Evolutionary conservation across 2,797 vertebrate genomes (phyloP).

Genomic region (Spinibarbus caldwelli): DNA sequence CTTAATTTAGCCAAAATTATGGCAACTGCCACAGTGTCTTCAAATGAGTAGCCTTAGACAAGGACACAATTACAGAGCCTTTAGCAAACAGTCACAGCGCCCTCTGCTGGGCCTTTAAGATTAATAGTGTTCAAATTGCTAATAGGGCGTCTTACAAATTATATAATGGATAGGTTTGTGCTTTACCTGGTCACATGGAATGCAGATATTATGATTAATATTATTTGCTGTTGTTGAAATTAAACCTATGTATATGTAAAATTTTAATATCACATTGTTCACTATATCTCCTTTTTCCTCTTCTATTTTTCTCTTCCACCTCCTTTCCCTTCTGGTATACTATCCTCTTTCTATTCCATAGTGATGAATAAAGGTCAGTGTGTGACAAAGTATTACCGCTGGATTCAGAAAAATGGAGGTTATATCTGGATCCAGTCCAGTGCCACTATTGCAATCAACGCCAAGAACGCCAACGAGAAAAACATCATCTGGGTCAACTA

Average conservation of each 20-base stretch:
- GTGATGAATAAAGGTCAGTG: conserved; percentile 99
- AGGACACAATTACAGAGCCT: conserved; percentile 69
- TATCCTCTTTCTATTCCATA: conserved; percentile 60
- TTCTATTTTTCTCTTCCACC: background rate
- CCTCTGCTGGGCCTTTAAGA: conserved; percentile 78
- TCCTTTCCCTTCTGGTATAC: background rate
- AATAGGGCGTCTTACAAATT: background rate
- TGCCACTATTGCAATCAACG: conserved; percentile 96
- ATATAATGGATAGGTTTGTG: conserved; percentile 3
- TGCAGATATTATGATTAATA: background rate
- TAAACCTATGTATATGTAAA: background rate
- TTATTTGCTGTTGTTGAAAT: conserved; percentile 2
- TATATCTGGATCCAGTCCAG: conserved; percentile 99
- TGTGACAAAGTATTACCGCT: conserved; percentile 98
- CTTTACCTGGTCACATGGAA: conserved; percentile 23
- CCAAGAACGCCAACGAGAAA: conserved; percentile 97
- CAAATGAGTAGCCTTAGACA: conserved; percentile 85
- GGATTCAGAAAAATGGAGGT: conserved; percentile 98
- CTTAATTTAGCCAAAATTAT: conserved; percentile 99
- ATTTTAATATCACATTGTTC: background rate
- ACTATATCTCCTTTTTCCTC: background rate
- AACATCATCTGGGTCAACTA: conserved; percentile 99
- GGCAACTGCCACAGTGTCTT: conserved; percentile 90
- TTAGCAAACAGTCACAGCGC: conserved; percentile 81
- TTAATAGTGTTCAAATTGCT: conserved; percentile 40